Evolutionary conservation across 2,113 vertebrate species (phyloP).

Genomic region (Blennius ocellaris): DNA sequence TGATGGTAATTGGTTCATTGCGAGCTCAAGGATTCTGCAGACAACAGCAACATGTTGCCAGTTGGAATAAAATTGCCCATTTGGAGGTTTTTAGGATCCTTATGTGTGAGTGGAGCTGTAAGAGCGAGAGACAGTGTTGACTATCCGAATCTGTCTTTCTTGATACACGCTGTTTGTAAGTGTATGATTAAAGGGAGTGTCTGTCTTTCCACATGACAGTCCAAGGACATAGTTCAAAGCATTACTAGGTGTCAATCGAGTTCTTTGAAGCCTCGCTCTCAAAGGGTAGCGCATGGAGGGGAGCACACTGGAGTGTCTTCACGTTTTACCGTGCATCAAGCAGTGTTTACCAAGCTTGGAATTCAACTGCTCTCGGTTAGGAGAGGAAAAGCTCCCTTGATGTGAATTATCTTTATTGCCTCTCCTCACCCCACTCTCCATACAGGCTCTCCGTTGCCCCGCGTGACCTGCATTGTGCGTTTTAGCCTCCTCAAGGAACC

Average conservation of each 20-base stretch:
- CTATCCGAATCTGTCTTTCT: constrained; percentile 44
- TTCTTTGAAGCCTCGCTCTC: constrained; percentile 73
- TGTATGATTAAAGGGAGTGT: constrained; percentile 56
- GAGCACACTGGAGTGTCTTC: constrained; percentile 30
- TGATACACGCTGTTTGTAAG: constrained; percentile 52
- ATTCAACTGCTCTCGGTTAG: constrained; percentile 32
- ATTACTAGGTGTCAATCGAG: constrained; percentile 56
- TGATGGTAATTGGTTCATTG: constrained; percentile 42
- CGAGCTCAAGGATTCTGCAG: constrained; percentile 37
- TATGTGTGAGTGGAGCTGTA: constrained; percentile 6
- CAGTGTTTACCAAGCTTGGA: constrained; percentile 39
- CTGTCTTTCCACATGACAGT: constrained; percentile 54
- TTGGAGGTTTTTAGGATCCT: constrained; percentile 27
- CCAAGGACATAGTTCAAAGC: constrained; percentile 76
- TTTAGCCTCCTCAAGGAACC: constrained; percentile 37
- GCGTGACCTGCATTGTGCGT: constrained; percentile 21
- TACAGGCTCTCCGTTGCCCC: constrained; percentile 3
- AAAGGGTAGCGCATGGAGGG: constrained; percentile 48
- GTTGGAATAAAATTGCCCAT: constrained; percentile 30
- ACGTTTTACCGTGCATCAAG: constrained; percentile 15
- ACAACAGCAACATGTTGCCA: constrained; percentile 42
- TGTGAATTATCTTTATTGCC: constrained; percentile 30
- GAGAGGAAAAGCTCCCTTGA: constrained; percentile 34
- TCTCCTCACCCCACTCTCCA: background rate
- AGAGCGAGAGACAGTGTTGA: constrained; percentile 26